Evolutionary conservation across 2,888 invertebrate genomes (phyloP).

Genomic region (Cynaeus angustus): DNA sequence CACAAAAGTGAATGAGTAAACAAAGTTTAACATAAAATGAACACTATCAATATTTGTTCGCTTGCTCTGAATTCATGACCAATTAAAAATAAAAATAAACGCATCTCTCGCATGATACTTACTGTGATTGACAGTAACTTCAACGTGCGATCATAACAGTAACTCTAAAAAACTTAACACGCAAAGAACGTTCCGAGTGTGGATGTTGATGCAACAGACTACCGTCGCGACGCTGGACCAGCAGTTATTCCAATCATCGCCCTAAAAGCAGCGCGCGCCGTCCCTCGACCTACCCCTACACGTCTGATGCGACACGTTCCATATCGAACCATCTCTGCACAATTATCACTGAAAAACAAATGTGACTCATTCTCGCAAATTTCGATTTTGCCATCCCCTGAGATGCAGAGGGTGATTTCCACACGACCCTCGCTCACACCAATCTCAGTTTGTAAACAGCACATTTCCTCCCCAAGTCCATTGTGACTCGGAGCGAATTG

Average conservation of each 20-base stretch:
- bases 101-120: conserved; percentile 16
- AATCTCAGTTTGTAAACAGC: conserved; percentile 27
- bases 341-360: conserved; percentile 38
- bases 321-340: conserved; percentile 44
- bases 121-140: conserved; percentile 52
- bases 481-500: conserved; percentile 13
- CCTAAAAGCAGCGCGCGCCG: conserved; percentile 58
- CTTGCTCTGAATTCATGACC: not conserved
- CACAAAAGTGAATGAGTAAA: conserved; percentile 41
- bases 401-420: conserved; percentile 24
- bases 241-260: conserved; percentile 56
- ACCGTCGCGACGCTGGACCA: conserved; percentile 63
- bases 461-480: conserved; percentile 3
- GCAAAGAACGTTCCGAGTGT: not conserved
- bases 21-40: conserved; percentile 37
- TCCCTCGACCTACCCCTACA: conserved; percentile 62
- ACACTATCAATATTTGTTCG: conserved; percentile 41
- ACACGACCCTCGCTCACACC: conserved; percentile 6
- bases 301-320: conserved; percentile 28
- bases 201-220: conserved; percentile 45
- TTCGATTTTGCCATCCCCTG: conserved; percentile 17
- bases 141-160: conserved; percentile 54
- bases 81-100: conserved; percentile 15
- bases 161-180: conserved; percentile 43
- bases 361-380: conserved; percentile 36